A percentile compares a stretch with the other conserved stretches of the same genome.
phyloP scores from a whole-genome alignment of 2,113 vertebrate genomes.

The Xenus cinereus region DNA sequence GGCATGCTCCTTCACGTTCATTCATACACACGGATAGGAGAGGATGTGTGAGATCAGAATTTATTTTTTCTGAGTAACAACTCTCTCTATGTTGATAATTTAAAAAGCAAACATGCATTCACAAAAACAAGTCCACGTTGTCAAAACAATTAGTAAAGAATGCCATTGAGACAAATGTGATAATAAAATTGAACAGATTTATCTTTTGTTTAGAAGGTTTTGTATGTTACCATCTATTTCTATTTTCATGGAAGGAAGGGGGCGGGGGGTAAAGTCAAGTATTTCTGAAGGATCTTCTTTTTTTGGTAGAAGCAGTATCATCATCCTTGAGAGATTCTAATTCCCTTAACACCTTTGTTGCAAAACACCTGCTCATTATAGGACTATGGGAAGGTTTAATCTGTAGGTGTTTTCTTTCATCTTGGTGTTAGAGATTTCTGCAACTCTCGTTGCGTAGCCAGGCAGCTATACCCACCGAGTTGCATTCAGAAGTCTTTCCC shows the following conservation, averaged over 20 bases:
- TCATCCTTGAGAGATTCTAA: background rate
- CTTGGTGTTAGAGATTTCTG: background rate
- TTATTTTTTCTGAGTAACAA: constrained; percentile 32
- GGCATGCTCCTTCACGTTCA: background rate
- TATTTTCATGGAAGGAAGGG: background rate
- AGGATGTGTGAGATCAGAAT: background rate
- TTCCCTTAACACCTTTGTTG: background rate
- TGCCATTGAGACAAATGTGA: background rate
- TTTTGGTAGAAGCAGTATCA: background rate
- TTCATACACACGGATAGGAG: background rate
- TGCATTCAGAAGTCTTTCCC: background rate
- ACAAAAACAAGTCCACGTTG: background rate
- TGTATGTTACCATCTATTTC: background rate
- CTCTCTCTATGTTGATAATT: background rate
- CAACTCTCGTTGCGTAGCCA: background rate
- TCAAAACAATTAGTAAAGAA: background rate
- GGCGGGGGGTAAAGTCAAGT: background rate
- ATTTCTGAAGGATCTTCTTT: background rate
- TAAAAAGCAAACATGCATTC: background rate
- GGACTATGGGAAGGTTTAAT: background rate
- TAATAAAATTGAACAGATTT: background rate
- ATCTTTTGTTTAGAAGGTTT: background rate
- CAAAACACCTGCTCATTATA: background rate
- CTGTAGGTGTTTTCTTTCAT: background rate
- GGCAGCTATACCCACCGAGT: accelerated